Evolutionary conservation across 2,113 vertebrate species (phyloP), one percentile per base, ranked within the genome.

Genomic region (Mastomys coucha): DNA sequence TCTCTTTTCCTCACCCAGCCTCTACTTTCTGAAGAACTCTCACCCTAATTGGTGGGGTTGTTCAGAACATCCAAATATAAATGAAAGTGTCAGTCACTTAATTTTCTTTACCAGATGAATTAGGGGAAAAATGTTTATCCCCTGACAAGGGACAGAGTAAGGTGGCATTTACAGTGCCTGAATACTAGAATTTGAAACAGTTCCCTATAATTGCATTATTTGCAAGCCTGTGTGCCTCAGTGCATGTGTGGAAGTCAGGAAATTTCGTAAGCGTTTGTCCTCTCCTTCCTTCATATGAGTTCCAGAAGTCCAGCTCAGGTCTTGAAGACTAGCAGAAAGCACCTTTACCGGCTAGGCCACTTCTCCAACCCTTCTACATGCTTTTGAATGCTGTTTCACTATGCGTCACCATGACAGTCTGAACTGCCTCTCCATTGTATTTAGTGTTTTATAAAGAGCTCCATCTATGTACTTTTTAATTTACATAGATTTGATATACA

Each of bases 51-150:
- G 0, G 31, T 14, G 73, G 22, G 72, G 8, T 94, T 67, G 1
- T 73, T 89, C 56, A 67, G 2, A 73, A 97, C 78, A 96, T 86
- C 6, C 72, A 96, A 72, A 95, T 60, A 89, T 39, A 95, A 96
- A 75, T 63, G 7, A 70, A 94, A 93, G 60, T 89, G 2, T 36
- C 28, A 10, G 76, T 87, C 75, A 67, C 49, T 84, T 95, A 31
- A 92, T n/a, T 94, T 95, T 88, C 24, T 6, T 76, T 69, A 60
- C 6, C 6, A 77, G 45, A 89, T 86, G 56, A 92, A 13, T 76
- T 82, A 87, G 11, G 85, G 26, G 17, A 3, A 22, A 69, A 69
- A 69, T 14, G 65, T 67, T 67, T 67, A 9, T 31, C 65, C 67
- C 31, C 67, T 8, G 7, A 69, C 31, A 69, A 69, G 45, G 13